phyloP scores from a whole-genome alignment of 2,113 vertebrate genomes.

The Brienomyrus brachyistius region DNA sequence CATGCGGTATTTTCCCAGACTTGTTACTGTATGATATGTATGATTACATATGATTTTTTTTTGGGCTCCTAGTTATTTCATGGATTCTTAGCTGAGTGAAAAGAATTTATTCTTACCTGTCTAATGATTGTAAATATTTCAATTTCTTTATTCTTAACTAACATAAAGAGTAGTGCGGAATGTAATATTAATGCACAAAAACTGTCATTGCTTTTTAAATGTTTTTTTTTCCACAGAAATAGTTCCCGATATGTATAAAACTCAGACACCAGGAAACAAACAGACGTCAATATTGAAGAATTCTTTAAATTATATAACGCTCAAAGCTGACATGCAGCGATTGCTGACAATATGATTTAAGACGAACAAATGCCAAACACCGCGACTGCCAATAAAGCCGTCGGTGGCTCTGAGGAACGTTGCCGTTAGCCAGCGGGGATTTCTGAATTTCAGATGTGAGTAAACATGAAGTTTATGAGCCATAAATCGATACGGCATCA shows the following conservation, averaged over 20 bases:
- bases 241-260: neutral
- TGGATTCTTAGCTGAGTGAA: neutral
- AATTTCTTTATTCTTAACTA: neutral
- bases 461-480: constrained; percentile 4
- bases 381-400: neutral
- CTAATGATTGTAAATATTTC: neutral
- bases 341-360: neutral
- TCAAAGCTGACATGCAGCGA: neutral
- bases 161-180: neutral
- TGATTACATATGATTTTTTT: neutral
- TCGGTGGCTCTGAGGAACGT: neutral
- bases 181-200: neutral
- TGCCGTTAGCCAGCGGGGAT: neutral
- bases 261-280: neutral
- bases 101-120: neutral
- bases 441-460: neutral
- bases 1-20: neutral
- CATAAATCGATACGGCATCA: neutral
- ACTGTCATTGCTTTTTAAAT: neutral
- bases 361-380: neutral
- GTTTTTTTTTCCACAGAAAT: neutral
- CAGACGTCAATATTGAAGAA: neutral
- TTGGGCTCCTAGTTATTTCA: neutral
- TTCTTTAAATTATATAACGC: neutral
- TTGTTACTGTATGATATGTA: neutral